Evolutionary conservation across 2,113 vertebrate genomes (phyloP).

Genomic region (Entomyzon cyanotis): DNA sequence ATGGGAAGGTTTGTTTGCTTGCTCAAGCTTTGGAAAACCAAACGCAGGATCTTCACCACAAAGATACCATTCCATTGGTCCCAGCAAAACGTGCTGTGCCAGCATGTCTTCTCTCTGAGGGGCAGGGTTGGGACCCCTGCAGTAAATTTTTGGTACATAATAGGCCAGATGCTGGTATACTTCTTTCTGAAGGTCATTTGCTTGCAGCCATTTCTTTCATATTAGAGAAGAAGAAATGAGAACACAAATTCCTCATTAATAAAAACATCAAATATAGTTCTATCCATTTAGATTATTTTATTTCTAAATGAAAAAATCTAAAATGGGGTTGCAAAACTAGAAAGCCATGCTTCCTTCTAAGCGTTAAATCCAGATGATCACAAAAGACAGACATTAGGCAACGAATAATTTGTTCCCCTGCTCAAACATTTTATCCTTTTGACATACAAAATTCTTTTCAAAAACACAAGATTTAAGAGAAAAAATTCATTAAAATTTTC

Average conservation of each 20-base stretch:
- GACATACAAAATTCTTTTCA: not conserved
- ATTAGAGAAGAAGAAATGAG: conserved; percentile 13
- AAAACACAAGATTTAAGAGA: not conserved
- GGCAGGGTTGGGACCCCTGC: conserved; percentile 85
- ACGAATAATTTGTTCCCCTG: not conserved
- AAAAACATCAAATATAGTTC: not conserved
- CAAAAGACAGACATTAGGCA: not conserved
- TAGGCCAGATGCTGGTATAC: conserved; percentile 88
- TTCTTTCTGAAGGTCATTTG: conserved; percentile 86
- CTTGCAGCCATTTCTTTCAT: conserved; percentile 87
- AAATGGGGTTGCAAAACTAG: not conserved
- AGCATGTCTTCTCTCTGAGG: conserved; percentile 90
- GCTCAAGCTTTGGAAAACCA: conserved; percentile 87
- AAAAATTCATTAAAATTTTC: not conserved
- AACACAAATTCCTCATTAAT: conserved; percentile 13
- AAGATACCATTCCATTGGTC: conserved; percentile 94
- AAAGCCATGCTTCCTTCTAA: not conserved
- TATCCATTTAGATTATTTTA: not conserved
- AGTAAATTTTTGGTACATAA: conserved; percentile 93
- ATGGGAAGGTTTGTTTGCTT: conserved; percentile 89
- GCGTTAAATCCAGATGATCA: not conserved
- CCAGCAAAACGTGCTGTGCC: conserved; percentile 86
- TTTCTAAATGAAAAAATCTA: not conserved
- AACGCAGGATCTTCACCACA: conserved; percentile 88
- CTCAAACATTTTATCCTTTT: not conserved